Evolutionary conservation across 1,140 invertebrate genomes (phyloP).

Genomic region (Drosophila kikkawai): DNA sequence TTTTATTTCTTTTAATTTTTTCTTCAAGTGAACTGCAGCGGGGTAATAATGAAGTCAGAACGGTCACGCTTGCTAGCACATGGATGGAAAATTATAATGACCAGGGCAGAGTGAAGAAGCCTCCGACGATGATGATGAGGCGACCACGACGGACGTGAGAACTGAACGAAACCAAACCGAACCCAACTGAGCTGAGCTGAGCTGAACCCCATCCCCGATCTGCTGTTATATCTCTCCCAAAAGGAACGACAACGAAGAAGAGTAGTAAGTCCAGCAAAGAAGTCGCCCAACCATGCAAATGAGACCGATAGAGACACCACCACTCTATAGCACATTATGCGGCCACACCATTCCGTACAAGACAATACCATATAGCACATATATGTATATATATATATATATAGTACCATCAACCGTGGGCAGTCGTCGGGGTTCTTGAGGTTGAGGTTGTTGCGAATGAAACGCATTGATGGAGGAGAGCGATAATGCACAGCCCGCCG

Average conservation of each 20-base stretch:
- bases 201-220: constrained; percentile 1
- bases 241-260: constrained; percentile 2
- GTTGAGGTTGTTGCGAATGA: constrained; percentile 33
- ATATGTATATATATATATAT: background rate
- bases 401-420: constrained; percentile 11
- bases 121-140: constrained; percentile 27
- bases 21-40: constrained; percentile 4
- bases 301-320: constrained; percentile 25
- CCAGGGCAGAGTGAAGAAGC: constrained; percentile 38
- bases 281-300: constrained; percentile 72
- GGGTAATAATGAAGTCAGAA: constrained; percentile 74
- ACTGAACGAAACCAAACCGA: constrained; percentile 40
- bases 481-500: constrained; percentile 64
- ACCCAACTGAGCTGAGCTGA: background rate
- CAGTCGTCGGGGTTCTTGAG: constrained; percentile 12
- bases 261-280: constrained; percentile 21
- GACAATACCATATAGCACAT: constrained; percentile 9
- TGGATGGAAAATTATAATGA: constrained; percentile 68
- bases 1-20: background rate
- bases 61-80: constrained; percentile 75
- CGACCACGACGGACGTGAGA: constrained; percentile 66
- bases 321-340: background rate
- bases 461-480: constrained; percentile 48
- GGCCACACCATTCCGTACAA: constrained; percentile 2
- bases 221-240: background rate